Conservation (phyloP, 2,113 vertebrate genomes). For the Ceyx margarethae region DNA sequence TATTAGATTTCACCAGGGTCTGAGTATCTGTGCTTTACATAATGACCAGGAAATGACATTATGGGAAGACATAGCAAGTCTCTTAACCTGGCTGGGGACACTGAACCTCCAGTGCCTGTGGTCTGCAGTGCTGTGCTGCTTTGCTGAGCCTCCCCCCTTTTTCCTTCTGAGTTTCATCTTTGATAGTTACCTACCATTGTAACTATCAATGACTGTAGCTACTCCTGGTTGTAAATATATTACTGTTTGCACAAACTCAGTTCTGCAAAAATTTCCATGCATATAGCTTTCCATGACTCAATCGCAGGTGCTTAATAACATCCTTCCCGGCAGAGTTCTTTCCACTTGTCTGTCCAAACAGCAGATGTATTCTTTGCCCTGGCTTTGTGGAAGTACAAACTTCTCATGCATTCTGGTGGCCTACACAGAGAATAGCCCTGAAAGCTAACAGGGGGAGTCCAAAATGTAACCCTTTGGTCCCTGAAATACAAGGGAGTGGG, state of each 20-base stretch:
- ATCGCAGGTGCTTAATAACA: not conserved
- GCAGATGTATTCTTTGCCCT: not conserved
- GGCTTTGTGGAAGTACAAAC: not conserved
- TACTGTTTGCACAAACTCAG: not conserved
- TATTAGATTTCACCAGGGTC: not conserved
- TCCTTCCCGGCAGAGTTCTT: not conserved
- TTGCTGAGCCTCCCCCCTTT: not conserved
- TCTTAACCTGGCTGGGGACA: not conserved
- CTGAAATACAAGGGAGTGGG: not conserved
- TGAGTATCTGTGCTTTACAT: not conserved
- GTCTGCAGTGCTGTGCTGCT: not conserved
- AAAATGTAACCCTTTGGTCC: not conserved
- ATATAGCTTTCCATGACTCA: not conserved
- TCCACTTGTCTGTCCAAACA: not conserved
- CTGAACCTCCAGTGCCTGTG: not conserved
- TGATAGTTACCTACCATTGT: not conserved
- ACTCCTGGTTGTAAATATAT: not conserved
- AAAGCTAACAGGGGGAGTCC: not conserved
- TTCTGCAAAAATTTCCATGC: not conserved
- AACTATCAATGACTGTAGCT: not conserved
- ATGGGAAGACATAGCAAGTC: not conserved
- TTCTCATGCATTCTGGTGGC: not conserved
- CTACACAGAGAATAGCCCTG: not conserved
- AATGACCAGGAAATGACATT: not conserved
- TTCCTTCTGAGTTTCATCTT: not conserved